Evolutionary conservation across 2,797 vertebrate species (phyloP).

Genomic region (Micromesistius poutassou): DNA sequence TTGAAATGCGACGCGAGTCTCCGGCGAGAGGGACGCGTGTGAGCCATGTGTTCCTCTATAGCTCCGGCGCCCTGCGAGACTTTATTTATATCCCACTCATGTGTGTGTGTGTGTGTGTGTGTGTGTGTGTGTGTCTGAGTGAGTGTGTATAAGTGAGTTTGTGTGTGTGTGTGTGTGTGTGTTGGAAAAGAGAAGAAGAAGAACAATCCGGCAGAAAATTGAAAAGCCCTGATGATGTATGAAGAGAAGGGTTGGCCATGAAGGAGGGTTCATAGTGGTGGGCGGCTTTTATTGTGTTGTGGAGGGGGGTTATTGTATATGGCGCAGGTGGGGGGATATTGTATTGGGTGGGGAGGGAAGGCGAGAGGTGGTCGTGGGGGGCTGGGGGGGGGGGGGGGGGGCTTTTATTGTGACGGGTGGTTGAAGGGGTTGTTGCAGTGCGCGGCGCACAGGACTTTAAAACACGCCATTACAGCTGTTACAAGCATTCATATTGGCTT

Average conservation of each 20-base stretch:
- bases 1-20: slow-evolving; percentile 78
- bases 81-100: slow-evolving; percentile 81
- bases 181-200: slow-evolving; percentile 27
- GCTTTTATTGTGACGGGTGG: background rate
- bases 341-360: background rate
- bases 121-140: no score
- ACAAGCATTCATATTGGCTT: slow-evolving; percentile 62
- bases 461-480: slow-evolving; percentile 66
- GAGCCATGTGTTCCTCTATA: slow-evolving; percentile 78
- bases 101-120: background rate
- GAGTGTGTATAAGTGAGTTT: no score
- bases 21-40: slow-evolving; percentile 80
- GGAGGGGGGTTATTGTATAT: slow-evolving; percentile 31
- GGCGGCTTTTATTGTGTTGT: slow-evolving; percentile 37
- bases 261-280: slow-evolving; percentile 38
- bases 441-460: slow-evolving; percentile 48
- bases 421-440: slow-evolving; percentile 22
- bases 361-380: background rate
- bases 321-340: background rate
- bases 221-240: slow-evolving; percentile 71
- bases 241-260: slow-evolving; percentile 47
- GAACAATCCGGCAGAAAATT: slow-evolving; percentile 76
- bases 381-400: no score
- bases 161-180: background rate
- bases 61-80: slow-evolving; percentile 71